These are phyloP conservation scores for Cisticola juncidis DNA, from an alignment of 2,113 vertebrate genomes.

Conservation along the genomic window DNA sequence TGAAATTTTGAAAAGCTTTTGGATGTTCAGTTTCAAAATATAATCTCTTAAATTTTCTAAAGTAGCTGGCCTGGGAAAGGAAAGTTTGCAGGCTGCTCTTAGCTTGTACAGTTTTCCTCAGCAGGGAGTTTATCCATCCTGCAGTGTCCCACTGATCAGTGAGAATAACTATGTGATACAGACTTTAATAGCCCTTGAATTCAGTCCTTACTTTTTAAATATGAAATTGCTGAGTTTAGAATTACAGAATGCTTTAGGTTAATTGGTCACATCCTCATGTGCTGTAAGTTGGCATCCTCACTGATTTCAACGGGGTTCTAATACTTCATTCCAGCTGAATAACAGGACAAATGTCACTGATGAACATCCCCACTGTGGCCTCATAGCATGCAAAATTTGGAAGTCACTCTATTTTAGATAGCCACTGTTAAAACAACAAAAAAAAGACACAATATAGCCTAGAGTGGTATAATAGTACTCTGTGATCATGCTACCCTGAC, in stretches of 20 bases:
- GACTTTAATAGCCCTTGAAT: neutral
- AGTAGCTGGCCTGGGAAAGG: neutral
- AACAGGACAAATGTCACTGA: neutral
- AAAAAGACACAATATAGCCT: neutral
- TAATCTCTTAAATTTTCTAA: neutral
- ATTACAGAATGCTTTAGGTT: neutral
- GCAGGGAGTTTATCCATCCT: neutral
- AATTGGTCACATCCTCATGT: neutral
- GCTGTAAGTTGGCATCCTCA: neutral
- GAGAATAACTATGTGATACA: neutral
- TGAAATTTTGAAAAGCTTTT: constrained; percentile 9
- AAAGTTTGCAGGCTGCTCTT: neutral
- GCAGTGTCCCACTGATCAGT: neutral
- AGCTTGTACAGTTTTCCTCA: neutral
- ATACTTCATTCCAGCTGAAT: neutral
- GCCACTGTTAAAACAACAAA: neutral
- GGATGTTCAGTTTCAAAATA: neutral
- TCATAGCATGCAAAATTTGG: neutral
- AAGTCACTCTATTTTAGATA: neutral
- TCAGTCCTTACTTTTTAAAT: neutral
- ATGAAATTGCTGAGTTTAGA: neutral
- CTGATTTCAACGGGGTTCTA: neutral
- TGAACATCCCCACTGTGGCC: neutral
- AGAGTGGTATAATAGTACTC: neutral
- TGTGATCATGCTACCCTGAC: neutral